phyloP scores from a whole-genome alignment of 2,113 vertebrate genomes.

The Rissa tridactyla region DNA sequence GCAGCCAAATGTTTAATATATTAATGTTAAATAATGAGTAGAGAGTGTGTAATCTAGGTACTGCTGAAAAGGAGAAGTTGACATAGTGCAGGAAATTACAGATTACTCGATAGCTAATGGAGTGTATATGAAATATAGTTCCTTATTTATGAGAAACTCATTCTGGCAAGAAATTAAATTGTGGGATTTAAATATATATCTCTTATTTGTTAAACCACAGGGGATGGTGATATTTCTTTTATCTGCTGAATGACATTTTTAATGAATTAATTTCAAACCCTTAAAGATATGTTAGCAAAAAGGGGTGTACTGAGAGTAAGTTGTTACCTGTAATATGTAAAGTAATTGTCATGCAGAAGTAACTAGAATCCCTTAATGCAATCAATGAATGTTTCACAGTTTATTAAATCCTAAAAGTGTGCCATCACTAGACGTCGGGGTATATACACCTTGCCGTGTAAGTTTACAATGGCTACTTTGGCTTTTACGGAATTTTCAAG shows the following conservation, averaged over 20 bases:
- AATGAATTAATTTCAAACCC: background rate
- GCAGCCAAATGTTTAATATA: background rate
- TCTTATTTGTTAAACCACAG: background rate
- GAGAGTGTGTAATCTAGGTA: background rate
- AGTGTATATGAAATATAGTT: background rate
- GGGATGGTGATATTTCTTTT: background rate
- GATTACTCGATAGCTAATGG: background rate
- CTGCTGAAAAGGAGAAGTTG: background rate
- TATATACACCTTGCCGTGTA: background rate
- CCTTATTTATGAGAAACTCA: background rate
- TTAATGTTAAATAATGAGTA: background rate
- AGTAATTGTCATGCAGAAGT: background rate
- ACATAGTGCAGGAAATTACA: background rate
- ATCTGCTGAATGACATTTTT: background rate
- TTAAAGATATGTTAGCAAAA: background rate
- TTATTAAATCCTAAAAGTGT: background rate
- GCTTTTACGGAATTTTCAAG: background rate
- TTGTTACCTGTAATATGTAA: background rate
- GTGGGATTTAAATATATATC: background rate
- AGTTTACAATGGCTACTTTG: background rate
- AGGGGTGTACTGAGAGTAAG: background rate
- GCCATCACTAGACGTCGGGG: accelerated
- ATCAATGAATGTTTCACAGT: background rate
- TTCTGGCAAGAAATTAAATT: background rate
- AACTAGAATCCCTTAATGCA: background rate